A percentile compares a stretch with the other conserved stretches of the same genome.
Evolutionary conservation across 2,888 invertebrate species (phyloP).

Genomic region (Anthrax anthrax): DNA sequence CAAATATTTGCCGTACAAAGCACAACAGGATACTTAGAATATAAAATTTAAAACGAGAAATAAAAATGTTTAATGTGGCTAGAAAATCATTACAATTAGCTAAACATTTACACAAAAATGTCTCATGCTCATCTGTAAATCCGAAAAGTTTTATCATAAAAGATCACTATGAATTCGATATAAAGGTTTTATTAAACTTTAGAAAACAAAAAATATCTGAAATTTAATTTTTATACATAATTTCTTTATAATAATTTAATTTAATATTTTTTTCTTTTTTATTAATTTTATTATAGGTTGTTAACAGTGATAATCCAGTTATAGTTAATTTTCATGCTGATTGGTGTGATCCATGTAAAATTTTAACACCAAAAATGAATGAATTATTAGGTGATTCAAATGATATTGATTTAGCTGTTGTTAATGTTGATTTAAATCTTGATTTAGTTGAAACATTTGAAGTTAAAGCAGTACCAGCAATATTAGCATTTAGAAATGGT

Average conservation of each 20-base stretch:
- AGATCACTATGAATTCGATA: conserved; percentile 62
- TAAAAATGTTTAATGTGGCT: conserved; percentile 3
- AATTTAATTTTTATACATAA: no score
- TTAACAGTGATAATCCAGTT: conserved; percentile 72
- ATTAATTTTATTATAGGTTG: conserved; percentile 38
- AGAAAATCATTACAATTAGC: not conserved
- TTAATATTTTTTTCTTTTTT: not conserved
- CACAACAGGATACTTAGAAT: no score
- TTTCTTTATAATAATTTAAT: no score
- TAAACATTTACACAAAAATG: conserved; percentile 7
- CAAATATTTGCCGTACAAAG: no score
- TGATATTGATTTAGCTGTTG: conserved; percentile 62
- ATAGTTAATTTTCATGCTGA: conserved; percentile 84
- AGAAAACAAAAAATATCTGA: not conserved
- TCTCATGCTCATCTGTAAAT: conserved; percentile 12
- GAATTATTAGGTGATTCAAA: conserved; percentile 58
- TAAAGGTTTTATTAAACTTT: conserved; percentile 40
- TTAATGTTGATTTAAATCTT: conserved; percentile 69
- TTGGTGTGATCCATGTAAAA: conserved; percentile 83
- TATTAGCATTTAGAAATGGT: conserved; percentile 68
- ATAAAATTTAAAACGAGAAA: no score
- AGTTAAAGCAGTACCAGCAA: conserved; percentile 72
- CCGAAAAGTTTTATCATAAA: conserved; percentile 41
- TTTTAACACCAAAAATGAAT: conserved; percentile 67
- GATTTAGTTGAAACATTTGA: conserved; percentile 68